Evolutionary conservation across 2,888 invertebrate genomes (phyloP).

Genomic region (Doris montereyensis): DNA sequence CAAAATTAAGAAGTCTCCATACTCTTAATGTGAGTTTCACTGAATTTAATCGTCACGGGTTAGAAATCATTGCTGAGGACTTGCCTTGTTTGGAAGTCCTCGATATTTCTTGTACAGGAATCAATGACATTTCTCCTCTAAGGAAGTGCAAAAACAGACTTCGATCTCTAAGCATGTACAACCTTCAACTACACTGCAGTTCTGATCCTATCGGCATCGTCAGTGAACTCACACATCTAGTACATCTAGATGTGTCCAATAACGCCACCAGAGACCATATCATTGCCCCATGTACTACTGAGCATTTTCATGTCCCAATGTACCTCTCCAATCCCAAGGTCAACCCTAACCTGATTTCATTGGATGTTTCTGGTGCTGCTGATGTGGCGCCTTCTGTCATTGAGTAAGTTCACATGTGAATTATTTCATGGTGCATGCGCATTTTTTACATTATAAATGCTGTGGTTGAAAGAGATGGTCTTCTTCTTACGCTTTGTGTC

Average conservation of each 20-base stretch:
- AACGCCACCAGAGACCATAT: constrained; percentile 74
- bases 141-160: constrained; percentile 76
- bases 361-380: constrained; percentile 80
- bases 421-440: not conserved
- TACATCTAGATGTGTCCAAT: constrained; percentile 77
- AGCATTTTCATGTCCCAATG: constrained; percentile 58
- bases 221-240: constrained; percentile 75
- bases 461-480: too few relatives aligned
- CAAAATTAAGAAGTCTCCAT: constrained; percentile 77
- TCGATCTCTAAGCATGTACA: constrained; percentile 78
- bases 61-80: constrained; percentile 80
- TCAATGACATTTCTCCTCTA: constrained; percentile 79
- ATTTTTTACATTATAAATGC: too few relatives aligned
- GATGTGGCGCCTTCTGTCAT: constrained; percentile 70
- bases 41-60: constrained; percentile 80
- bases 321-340: constrained; percentile 59
- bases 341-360: constrained; percentile 77
- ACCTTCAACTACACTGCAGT: constrained; percentile 72
- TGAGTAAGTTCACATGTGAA: constrained; percentile 18
- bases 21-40: constrained; percentile 79
- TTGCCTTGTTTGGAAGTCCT: constrained; percentile 78
- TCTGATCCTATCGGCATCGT: constrained; percentile 74
- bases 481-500: too few relatives aligned
- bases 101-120: constrained; percentile 79
- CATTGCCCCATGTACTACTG: constrained; percentile 72